A percentile compares a stretch with the other conserved stretches of the same genome.
Conservation (phyloP, 1,140 invertebrate species). For the Cherax quadricarinatus region DNA sequence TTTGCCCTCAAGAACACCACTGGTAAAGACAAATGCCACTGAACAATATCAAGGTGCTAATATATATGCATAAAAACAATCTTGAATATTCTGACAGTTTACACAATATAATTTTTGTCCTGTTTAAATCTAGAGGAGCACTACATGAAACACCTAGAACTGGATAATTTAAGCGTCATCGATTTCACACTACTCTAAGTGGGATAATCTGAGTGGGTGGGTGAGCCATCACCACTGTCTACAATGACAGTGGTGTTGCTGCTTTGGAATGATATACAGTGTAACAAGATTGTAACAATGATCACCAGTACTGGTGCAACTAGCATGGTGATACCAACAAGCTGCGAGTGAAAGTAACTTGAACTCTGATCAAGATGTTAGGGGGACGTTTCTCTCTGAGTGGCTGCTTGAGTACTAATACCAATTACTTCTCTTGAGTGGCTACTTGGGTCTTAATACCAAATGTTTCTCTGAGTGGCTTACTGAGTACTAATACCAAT, state of each 20-base stretch:
- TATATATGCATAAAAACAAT: slow-evolving; percentile 10
- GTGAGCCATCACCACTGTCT: slow-evolving; percentile 10
- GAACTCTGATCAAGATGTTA: no score
- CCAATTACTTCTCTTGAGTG: no score
- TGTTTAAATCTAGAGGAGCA: slow-evolving; percentile 19
- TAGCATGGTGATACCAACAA: no score
- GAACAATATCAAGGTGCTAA: neutral
- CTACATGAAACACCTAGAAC: slow-evolving; percentile 53
- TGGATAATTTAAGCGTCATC: slow-evolving; percentile 62
- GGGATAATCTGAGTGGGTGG: neutral
- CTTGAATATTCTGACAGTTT: neutral
- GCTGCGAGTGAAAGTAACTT: no score
- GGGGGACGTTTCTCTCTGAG: no score
- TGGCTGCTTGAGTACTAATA: no score
- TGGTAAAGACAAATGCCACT: neutral
- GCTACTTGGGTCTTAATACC: no score
- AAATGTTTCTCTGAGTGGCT: no score
- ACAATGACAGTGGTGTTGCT: slow-evolving; percentile 29
- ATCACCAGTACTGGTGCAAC: no score
- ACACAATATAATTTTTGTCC: slow-evolving; percentile 6
- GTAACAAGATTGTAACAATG: neutral
- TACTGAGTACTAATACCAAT: no score
- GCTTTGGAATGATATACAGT: slow-evolving; percentile 63
- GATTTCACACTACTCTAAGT: slow-evolving; percentile 44
- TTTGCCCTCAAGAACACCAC: slow-evolving; percentile 8